Base-by-base conservation (phyloP, 2,888 invertebrate species). In the Epistrophella euchroma region DNA sequence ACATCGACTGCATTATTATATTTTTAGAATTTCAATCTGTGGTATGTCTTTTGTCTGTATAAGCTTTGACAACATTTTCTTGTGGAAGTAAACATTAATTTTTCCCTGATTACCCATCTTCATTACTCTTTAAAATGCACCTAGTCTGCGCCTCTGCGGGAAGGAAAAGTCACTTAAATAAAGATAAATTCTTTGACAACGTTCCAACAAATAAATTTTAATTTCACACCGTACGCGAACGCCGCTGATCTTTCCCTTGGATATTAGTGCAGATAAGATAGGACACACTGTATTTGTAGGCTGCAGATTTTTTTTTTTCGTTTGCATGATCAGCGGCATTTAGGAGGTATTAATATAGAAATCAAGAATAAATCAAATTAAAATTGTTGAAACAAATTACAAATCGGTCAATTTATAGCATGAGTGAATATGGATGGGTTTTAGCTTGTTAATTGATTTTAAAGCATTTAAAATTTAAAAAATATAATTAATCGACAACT, bases 61-160 rank as follows among this genome's bases (percentile, higher is more conserved):
- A 15, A 35, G 17, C 22, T 19, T 52, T 19, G 13, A 79, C 45
- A 47, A 35, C 10, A 58, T 72, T 47, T 43, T 52, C 56, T 28
- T 9, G 64, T 74, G 79, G 74, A 79, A 74, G 47, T 74, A 56
- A 47, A 50, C 62, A 79, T 79, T 79, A 37, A 79, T 84, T 79
- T 50, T 35, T 10, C 40, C 35, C 60, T 62, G 74, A 78, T 78
- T 79, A 79, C 70, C 70, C 66, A 17, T 52, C 22, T 64, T 43
- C 37, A 70, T 40, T 40, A 43, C 25, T 37, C 19, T 40, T 28
- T 9, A 43, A 43, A 7, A 25, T 32, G 55, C 37, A 37, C 9
- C 37, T 60, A 13, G 45, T n/a, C 25, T 28, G 6, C 19, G 47
- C 13, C 35, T n/a, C 25, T 28, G 6, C 19, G 47, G 37, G 47